A percentile compares a stretch with the other conserved stretches of the same genome.
These are phyloP conservation scores for Ochotona curzoniae DNA, from an alignment of 2,113 vertebrate species.

Conservation along the genomic window DNA sequence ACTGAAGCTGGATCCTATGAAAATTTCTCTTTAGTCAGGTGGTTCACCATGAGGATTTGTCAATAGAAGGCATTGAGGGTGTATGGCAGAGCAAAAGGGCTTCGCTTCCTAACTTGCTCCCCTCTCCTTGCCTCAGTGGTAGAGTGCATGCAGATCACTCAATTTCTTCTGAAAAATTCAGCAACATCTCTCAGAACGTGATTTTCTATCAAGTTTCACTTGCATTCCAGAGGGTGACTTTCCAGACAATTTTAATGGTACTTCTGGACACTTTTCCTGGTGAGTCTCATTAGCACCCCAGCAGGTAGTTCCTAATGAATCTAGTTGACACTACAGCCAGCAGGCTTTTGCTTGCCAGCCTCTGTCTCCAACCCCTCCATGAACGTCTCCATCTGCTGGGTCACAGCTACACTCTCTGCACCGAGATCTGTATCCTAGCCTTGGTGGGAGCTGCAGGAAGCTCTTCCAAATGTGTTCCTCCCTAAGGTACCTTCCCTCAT, in stretches of 20 bases:
- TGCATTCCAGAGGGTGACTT: not conserved
- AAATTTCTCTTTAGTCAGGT: constrained; percentile 27
- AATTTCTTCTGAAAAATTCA: not conserved
- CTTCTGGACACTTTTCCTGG: not conserved
- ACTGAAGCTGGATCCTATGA: not conserved
- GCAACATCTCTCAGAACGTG: not conserved
- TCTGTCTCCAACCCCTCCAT: not conserved
- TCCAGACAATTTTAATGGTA: constrained; percentile 15
- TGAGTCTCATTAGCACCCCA: constrained; percentile 17
- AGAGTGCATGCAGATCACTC: not conserved
- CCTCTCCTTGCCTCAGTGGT: not conserved
- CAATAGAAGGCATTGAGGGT: not conserved
- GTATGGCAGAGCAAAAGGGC: not conserved
- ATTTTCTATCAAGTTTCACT: not conserved
- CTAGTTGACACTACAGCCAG: not conserved
- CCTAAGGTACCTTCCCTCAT: not conserved
- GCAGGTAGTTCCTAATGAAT: not conserved
- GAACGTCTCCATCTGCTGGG: not conserved
- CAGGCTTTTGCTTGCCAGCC: not conserved
- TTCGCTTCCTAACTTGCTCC: constrained; percentile 12
- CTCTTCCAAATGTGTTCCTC: not conserved
- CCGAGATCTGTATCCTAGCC: not conserved
- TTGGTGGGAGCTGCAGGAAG: not conserved
- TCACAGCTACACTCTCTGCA: not conserved
- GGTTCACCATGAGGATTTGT: not conserved